Evolutionary conservation across 2,797 vertebrate genomes (phyloP).

Genomic region (Galagoides demidoff): DNA sequence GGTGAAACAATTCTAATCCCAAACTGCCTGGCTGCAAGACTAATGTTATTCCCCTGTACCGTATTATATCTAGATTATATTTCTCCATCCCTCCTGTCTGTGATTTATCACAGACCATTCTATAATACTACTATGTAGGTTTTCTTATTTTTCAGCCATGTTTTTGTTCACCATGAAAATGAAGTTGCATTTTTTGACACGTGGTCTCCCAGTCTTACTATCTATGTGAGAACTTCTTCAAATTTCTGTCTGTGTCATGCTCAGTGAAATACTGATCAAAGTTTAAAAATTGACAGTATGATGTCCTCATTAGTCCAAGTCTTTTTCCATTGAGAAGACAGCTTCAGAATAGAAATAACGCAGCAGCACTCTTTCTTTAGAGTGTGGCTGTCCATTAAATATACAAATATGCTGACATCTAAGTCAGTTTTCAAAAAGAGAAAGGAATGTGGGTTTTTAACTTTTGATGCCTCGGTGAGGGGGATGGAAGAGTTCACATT

Average conservation of each 20-base stretch:
- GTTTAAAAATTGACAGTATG: conserved; percentile 48
- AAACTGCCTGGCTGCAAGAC: not conserved
- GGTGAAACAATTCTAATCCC: not conserved
- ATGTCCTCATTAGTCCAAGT: conserved; percentile 49
- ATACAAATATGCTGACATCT: conserved; percentile 63
- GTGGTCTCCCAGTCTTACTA: not conserved
- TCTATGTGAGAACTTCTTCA: conserved; percentile 18
- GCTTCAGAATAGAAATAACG: conserved; percentile 13
- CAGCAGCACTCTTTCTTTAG: conserved; percentile 23
- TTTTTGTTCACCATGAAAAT: conserved; percentile 19
- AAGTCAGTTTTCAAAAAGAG: conserved; percentile 57
- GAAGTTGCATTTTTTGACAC: conserved; percentile 34
- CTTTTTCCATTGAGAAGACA: not conserved
- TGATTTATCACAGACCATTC: not conserved
- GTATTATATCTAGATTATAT: not conserved
- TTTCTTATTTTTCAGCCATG: not conserved
- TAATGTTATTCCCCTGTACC: not conserved
- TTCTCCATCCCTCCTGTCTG: not conserved
- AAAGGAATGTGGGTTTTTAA: conserved; percentile 59
- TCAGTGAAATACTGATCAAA: conserved; percentile 60
- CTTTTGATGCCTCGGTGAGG: conserved; percentile 44
- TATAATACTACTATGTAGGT: not conserved
- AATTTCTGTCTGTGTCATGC: conserved; percentile 14
- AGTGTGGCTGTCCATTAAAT: conserved; percentile 52
- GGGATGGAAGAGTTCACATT: conserved; percentile 20